Evolutionary conservation across 2,113 vertebrate genomes (phyloP), one percentile per base, ranked within the genome.

Genomic region (Poecilia latipinna): DNA sequence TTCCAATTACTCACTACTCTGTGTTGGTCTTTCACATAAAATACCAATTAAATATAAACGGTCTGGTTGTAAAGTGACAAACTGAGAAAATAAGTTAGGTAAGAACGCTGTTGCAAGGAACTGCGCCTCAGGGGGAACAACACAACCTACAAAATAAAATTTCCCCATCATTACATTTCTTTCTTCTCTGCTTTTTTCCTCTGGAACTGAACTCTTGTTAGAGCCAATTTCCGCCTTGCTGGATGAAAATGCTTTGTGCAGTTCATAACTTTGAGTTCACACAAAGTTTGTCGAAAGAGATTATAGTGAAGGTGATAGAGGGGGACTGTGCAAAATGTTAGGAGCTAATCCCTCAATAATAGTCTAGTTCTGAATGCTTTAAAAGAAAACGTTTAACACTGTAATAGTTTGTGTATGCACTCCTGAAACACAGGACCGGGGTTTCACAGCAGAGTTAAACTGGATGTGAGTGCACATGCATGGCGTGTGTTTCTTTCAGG

Each of bases 201-300:
- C 48, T 54, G 48, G 48, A 64, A 31, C 61, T 72, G 44, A 88
- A 33, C 26, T 74, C 28, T 67, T 37, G 70, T 67, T 37, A 74
- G 67, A 78, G 35, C 57, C 78, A 33, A 72, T 85, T 61, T 74
- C 86, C 64, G 33, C 67, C 65, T 67, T 86, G 77, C 79, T 79
- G 72, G 87, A 80, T 82, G 82, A 84, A 82, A 35, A 79, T 77
- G 82, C 90, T 87, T 85, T 84, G 37, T 75, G 61, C 75, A 74
- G 28, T 28, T 28, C 28, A 28, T 28, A 28, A 28, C 28, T 28
- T 28, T 28, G 78, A 78, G 89, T 92, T 93, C 88, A 87, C 8
- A 26, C 60, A 70, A 90, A 88, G 87, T 92, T 89, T 88, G 82
- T 57, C 66, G 44, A 61, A 42, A 77, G 78, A 88, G 85, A 91